These are phyloP conservation scores for Salmo trutta DNA, from an alignment of 2,797 vertebrate genomes.

Conservation along the genomic window DNA sequence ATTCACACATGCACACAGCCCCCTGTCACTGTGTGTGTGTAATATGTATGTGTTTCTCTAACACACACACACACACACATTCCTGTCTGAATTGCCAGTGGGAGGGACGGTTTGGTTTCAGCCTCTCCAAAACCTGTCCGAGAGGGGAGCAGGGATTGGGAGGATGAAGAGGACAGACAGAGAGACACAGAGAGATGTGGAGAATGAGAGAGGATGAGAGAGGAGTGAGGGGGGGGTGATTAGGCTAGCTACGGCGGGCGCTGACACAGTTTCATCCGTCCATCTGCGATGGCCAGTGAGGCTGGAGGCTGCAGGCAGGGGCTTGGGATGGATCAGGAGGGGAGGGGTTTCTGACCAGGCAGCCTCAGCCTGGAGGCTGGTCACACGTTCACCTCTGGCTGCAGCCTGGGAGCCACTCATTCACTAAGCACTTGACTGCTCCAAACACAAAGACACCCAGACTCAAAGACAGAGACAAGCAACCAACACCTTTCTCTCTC, in stretches of 20 bases:
- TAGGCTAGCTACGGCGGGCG: neutral
- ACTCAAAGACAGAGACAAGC: neutral
- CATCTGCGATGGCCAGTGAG: neutral
- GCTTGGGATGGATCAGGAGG: neutral
- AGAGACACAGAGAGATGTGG: slow-evolving; percentile 1
- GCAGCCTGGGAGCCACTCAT: neutral
- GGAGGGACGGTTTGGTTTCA: neutral
- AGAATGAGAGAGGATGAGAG: neutral
- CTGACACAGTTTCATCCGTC: neutral
- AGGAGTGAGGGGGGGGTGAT: neutral
- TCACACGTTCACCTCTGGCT: neutral
- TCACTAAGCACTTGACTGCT: neutral
- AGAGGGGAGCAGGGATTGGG: neutral
- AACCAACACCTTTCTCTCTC: neutral
- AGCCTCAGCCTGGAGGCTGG: neutral
- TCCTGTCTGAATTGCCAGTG: neutral
- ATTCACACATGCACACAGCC: slow-evolving; percentile 6
- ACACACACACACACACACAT: neutral
- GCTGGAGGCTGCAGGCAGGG: neutral
- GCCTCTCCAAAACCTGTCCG: neutral
- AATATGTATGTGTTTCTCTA: neutral
- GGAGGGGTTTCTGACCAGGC: neutral
- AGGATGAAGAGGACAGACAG: neutral
- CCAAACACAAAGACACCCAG: neutral
- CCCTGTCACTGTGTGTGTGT: no score